phyloP scores from a whole-genome alignment of 2,888 invertebrate species.

The Drosophila lacicola region DNA sequence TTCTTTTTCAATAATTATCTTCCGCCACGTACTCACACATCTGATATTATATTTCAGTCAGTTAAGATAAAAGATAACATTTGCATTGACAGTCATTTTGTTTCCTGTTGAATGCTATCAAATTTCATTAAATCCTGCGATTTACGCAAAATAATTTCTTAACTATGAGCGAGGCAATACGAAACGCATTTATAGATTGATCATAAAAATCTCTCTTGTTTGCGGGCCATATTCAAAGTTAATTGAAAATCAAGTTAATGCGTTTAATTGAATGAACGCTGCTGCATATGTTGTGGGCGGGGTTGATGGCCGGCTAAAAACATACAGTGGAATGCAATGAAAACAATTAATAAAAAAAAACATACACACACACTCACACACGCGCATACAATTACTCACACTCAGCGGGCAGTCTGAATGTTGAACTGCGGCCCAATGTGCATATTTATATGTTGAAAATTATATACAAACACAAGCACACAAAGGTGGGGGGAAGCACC shows the following conservation, averaged over 20 bases:
- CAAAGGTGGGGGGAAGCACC: conserved; percentile 2
- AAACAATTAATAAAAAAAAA: conserved; percentile 59
- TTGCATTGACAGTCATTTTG: conserved; percentile 2
- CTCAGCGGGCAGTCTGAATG: conserved; percentile 53
- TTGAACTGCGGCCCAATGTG: conserved; percentile 57
- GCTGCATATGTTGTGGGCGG: conserved; percentile 55
- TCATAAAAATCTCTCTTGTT: conserved; percentile 32
- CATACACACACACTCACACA: conserved; percentile 30
- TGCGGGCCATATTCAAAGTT: conserved; percentile 67
- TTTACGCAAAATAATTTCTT: conserved; percentile 27
- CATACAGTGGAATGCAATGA: conserved; percentile 68
- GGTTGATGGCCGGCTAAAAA: conserved; percentile 61
- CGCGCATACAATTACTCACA: conserved; percentile 64
- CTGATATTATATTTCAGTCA: neutral
- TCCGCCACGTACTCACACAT: neutral
- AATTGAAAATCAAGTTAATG: conserved; percentile 81
- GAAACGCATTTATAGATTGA: conserved; percentile 30
- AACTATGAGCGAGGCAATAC: neutral
- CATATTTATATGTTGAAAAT: conserved; percentile 79
- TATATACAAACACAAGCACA: conserved; percentile 73
- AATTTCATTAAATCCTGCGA: conserved; percentile 12
- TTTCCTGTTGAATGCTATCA: conserved; percentile 11
- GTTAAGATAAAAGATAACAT: neutral
- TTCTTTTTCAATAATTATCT: too few relatives aligned
- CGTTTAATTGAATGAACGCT: conserved; percentile 75